These are phyloP conservation scores for Pseudomyrmex cubaensis DNA, from an alignment of 1,140 invertebrate genomes.

Conservation along the genomic window DNA sequence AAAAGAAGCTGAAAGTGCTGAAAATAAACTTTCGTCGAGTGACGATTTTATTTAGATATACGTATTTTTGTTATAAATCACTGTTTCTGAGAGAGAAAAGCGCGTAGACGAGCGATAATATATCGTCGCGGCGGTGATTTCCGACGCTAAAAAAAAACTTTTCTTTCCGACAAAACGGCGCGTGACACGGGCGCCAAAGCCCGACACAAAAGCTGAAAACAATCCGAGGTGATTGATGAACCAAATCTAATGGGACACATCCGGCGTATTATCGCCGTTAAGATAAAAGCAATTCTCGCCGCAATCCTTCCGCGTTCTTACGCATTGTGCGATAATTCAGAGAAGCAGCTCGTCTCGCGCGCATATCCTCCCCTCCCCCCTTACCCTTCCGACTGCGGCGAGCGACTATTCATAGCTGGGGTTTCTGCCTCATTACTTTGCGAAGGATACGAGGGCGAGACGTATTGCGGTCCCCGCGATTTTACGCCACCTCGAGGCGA, in stretches of 20 bases:
- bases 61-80: not conserved
- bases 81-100: slow-evolving; percentile 11
- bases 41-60: not conserved
- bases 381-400: not conserved
- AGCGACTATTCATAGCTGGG: slow-evolving; percentile 54
- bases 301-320: slow-evolving; percentile 51
- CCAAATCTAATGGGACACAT: slow-evolving; percentile 68
- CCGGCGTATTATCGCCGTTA: slow-evolving; percentile 55
- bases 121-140: slow-evolving; percentile 21
- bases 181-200: not conserved
- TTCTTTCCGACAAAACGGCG: not conserved
- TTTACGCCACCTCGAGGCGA: slow-evolving; percentile 14
- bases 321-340: slow-evolving; percentile 67
- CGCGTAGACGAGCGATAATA: slow-evolving; percentile 1
- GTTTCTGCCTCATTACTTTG: slow-evolving; percentile 63
- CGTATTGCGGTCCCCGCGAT: slow-evolving; percentile 24
- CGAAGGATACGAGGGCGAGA: not conserved
- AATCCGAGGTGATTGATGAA: slow-evolving; percentile 73
- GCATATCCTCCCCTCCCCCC: not conserved
- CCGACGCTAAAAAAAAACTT: not conserved
- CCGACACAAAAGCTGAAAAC: slow-evolving; percentile 66
- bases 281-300: slow-evolving; percentile 65
- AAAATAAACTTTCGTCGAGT: not conserved
- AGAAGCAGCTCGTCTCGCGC: slow-evolving; percentile 22
- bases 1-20: not conserved